These are phyloP conservation scores for Temnothorax unifasciatus DNA, from an alignment of 2,888 invertebrate genomes.

Conservation along the genomic window DNA sequence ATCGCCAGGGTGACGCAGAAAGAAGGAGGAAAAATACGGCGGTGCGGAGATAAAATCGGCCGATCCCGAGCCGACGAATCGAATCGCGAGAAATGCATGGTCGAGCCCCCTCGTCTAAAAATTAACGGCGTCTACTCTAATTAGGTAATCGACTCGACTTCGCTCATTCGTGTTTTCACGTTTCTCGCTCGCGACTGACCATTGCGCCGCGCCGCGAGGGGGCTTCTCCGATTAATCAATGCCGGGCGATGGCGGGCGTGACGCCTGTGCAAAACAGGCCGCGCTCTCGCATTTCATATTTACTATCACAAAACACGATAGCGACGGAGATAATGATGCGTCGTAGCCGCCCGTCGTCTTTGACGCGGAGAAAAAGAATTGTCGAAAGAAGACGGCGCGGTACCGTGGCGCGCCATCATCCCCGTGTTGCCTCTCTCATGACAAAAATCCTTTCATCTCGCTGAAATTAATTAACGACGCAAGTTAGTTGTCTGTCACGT, in stretches of 20 bases:
- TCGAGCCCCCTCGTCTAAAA: slow-evolving; percentile 66
- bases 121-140: slow-evolving; percentile 26
- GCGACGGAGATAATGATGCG: slow-evolving; percentile 41
- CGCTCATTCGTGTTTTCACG: slow-evolving; percentile 53
- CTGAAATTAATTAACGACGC: slow-evolving; percentile 16
- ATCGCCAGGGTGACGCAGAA: background rate
- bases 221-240: slow-evolving; percentile 50
- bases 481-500: background rate
- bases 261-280: slow-evolving; percentile 62
- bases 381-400: background rate
- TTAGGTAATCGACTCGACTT: slow-evolving; percentile 61
- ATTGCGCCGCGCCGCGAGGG: background rate
- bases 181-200: slow-evolving; percentile 7
- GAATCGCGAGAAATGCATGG: slow-evolving; percentile 51
- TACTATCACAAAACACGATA: slow-evolving; percentile 75
- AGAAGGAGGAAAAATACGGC: background rate
- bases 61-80: slow-evolving; percentile 61
- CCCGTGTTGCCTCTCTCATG: no score
- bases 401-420: background rate
- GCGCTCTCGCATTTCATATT: slow-evolving; percentile 43
- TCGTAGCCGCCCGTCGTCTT: slow-evolving; percentile 15
- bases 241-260: slow-evolving; percentile 19
- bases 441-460: slow-evolving; percentile 6
- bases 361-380: slow-evolving; percentile 16
- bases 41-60: background rate